Evolutionary conservation across 2,797 vertebrate genomes (phyloP).

Genomic region (Sebastes vulpes): DNA sequence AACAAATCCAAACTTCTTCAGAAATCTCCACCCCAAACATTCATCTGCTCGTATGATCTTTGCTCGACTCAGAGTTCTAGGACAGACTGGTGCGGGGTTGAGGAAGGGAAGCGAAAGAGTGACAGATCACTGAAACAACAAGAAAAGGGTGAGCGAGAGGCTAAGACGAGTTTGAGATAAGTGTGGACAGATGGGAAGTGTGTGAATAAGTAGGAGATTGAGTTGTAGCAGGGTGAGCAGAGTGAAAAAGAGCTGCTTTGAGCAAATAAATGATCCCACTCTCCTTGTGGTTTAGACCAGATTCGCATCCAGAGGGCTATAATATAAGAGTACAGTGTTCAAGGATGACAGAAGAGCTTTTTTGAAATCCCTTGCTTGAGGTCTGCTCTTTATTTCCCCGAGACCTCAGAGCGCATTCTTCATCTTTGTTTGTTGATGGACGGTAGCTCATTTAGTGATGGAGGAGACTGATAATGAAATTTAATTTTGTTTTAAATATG

Average conservation of each 20-base stretch:
- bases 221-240: background rate
- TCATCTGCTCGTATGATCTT: background rate
- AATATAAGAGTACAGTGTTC: conserved; percentile 16
- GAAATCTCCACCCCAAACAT: background rate
- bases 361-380: conserved; percentile 1
- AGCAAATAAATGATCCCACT: conserved; percentile 17
- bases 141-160: conserved; percentile 12
- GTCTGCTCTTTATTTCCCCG: background rate
- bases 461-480: background rate
- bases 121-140: conserved; percentile 19
- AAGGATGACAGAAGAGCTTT: conserved; percentile 15
- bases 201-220: conserved; percentile 11
- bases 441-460: conserved; percentile 10
- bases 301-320: background rate
- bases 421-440: conserved; percentile 52
- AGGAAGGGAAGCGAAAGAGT: background rate
- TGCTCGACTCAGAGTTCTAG: background rate
- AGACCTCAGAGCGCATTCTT: background rate
- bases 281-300: background rate
- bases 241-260: background rate
- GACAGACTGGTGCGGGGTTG: background rate
- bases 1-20: background rate
- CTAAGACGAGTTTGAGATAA: conserved; percentile 13
- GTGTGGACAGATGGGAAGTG: conserved; percentile 35
- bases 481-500: background rate